These are phyloP conservation scores for Tamias sibiricus DNA, from an alignment of 2,113 vertebrate species.

Conservation along the genomic window DNA sequence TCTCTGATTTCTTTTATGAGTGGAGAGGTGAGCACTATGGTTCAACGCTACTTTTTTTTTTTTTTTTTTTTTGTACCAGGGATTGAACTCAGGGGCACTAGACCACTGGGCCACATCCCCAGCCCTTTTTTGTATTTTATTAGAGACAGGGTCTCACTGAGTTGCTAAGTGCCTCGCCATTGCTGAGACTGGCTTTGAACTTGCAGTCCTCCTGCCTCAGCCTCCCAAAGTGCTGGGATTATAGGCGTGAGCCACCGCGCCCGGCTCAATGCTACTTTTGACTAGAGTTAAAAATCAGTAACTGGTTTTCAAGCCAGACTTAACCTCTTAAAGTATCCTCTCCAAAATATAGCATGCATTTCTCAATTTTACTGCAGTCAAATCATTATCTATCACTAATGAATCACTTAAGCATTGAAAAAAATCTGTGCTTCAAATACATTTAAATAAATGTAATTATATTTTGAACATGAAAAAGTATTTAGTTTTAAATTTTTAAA, in stretches of 20 bases:
- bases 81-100: too few species aligned
- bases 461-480: not conserved
- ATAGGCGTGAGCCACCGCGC: too few species aligned
- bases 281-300: not conserved
- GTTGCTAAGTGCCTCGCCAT: too few species aligned
- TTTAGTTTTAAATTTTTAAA: constrained; percentile 40
- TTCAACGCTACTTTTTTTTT: not conserved
- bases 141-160: too few species aligned
- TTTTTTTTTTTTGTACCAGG: too few species aligned
- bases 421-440: constrained; percentile 16
- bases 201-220: too few species aligned
- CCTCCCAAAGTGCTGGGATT: too few species aligned
- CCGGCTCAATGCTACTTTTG: not conserved
- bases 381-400: constrained; percentile 35
- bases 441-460: constrained; percentile 59
- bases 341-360: not conserved
- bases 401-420: constrained; percentile 9
- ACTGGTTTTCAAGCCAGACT: not conserved
- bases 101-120: too few species aligned
- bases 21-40: not conserved
- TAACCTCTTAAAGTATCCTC: not conserved
- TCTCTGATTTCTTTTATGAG: not conserved
- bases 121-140: too few species aligned
- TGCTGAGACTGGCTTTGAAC: too few species aligned
- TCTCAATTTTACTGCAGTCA: constrained; percentile 4